These are phyloP conservation scores for Tinamus major DNA, from an alignment of 2,797 vertebrate species.

Conservation along the genomic window DNA sequence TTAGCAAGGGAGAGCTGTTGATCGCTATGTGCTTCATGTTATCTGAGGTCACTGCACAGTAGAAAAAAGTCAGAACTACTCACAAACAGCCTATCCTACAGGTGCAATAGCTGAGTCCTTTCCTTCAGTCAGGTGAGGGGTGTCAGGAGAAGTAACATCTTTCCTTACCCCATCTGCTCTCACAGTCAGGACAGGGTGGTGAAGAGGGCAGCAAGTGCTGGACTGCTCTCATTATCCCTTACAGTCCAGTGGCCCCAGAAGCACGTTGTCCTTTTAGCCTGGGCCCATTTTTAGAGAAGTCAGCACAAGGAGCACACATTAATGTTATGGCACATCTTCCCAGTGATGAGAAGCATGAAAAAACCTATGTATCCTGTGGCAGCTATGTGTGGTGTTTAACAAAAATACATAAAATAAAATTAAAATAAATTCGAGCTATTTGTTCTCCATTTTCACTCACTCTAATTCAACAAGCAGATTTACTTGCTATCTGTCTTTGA, in stretches of 20 bases:
- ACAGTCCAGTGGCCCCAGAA: neutral
- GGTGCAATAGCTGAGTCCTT: constrained; percentile 40
- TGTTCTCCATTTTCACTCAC: neutral
- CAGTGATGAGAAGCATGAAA: neutral
- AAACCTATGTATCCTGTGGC: neutral
- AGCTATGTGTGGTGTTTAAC: neutral
- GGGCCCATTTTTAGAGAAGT: neutral
- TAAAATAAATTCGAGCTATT: neutral
- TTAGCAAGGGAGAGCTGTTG: neutral
- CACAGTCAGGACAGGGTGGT: neutral
- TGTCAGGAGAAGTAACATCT: constrained; percentile 29
- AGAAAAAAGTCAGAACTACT: constrained; percentile 42
- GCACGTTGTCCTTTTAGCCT: neutral
- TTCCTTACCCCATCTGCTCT: neutral
- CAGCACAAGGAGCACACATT: neutral
- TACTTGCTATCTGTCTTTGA: neutral
- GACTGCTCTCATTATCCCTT: neutral
- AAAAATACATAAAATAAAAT: neutral
- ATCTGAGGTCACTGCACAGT: constrained; percentile 43
- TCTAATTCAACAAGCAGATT: neutral
- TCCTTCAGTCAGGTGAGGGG: constrained; percentile 3
- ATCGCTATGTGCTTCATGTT: neutral
- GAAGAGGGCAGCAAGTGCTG: neutral
- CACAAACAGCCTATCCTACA: constrained; percentile 13
- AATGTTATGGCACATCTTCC: neutral